Base-by-base conservation (phyloP, 1,140 invertebrate genomes). In the Drosophila novamexicana region DNA sequence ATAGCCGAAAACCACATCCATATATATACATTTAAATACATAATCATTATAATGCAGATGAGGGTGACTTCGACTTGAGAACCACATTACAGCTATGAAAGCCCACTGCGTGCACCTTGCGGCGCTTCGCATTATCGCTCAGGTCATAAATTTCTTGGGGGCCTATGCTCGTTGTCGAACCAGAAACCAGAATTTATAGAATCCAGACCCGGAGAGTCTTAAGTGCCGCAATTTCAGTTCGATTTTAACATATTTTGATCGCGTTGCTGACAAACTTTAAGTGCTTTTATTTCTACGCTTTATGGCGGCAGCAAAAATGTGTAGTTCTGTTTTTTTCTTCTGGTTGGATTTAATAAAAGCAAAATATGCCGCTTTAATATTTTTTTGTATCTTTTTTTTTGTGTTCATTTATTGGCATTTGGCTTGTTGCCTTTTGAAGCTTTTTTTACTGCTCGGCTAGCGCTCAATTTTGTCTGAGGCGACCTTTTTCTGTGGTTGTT, bases 51-150 rank as follows among this genome's bases (percentile, higher is more conserved):
- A 62, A 86, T 81, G 70, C 75, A 86, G 80, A 81, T 86, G 75
- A 79, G 80, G 72, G 62, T 47, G 39, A 39, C 47, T 18, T 18
- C n/a, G n/a, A 9, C 34, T 10, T 39, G 34, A 40, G 36, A 49
- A 37, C 63, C 40, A 37, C n/a, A 56, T 58, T 53, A 14, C 9
- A 9, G n/a, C 32, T 53, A 12, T 50, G 42, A 16, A 56, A 81
- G 39, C 50, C 49, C 39, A 40, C 44, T 58, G 57, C 73, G 49
- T 77, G 84, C 90, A 91, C 90, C 90, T 91, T 91, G 85, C 86
- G 85, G 90, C 90, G 90, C 90, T 83, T 90, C 67, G 52, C 75
- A 89, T 91, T 91, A 91, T 91, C 90, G 76, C 77, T 71, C 49
- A 68, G 70, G 75, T 82, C 85, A 79, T 91, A 91, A 91, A 91